Conservation (phyloP, 2,113 vertebrate species). For the Nannobrachium achirus region DNA sequence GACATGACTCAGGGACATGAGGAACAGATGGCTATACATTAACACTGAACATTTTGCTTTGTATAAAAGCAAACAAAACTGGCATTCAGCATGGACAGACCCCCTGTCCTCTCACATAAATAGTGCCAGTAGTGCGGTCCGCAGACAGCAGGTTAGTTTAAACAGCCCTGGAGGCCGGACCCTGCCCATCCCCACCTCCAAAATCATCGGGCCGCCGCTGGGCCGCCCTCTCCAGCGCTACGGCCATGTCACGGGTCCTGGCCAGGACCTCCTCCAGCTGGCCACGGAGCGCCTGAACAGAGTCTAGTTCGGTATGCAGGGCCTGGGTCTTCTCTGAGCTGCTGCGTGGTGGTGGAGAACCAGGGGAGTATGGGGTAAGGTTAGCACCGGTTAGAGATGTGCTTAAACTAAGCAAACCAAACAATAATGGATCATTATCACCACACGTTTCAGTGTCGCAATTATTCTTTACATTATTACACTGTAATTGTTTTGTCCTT, state of each 20-base stretch:
- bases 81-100: conserved; percentile 35
- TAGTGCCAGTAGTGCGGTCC: conserved; percentile 32
- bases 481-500: too few species aligned
- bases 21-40: too few species aligned
- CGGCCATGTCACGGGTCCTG: conserved; percentile 85
- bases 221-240: conserved; percentile 82
- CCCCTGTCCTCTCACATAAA: conserved; percentile 47
- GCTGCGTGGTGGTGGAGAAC: conserved; percentile 35
- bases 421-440: too few species aligned
- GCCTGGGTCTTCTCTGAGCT: conserved; percentile 81
- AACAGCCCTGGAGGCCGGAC: conserved; percentile 84
- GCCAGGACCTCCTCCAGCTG: conserved; percentile 91
- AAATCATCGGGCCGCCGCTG: conserved; percentile 79
- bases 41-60: too few species aligned
- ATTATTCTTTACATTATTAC: too few species aligned
- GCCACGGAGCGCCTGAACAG: conserved; percentile 85
- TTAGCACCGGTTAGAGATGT: too few species aligned
- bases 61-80: conserved; percentile 2
- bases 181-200: conserved; percentile 95
- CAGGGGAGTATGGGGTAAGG: too few species aligned
- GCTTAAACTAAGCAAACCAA: too few species aligned
- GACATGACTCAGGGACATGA: too few species aligned
- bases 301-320: conserved; percentile 88
- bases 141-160: conserved; percentile 62
- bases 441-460: too few species aligned